These are phyloP conservation scores for Cheilosia vernalis DNA, from an alignment of 2,888 invertebrate genomes.

Conservation along the genomic window DNA sequence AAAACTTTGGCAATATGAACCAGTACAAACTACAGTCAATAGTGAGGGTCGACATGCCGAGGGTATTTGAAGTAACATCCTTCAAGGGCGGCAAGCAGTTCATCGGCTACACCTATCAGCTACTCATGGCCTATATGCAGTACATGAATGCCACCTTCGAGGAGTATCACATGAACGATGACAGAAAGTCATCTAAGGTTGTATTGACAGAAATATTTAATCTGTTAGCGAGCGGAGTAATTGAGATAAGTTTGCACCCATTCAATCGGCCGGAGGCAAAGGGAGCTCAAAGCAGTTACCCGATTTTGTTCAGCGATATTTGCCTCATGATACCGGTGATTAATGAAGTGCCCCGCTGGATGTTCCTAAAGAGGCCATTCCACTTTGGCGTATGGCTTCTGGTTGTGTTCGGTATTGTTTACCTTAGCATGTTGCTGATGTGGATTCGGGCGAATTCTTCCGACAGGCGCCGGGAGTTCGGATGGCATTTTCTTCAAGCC, in stretches of 20 bases:
- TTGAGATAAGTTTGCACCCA: slow-evolving; percentile 79
- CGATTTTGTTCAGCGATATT: slow-evolving; percentile 79
- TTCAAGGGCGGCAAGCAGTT: slow-evolving; percentile 46
- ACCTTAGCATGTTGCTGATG: slow-evolving; percentile 73
- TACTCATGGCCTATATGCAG: slow-evolving; percentile 78
- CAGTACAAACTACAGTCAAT: slow-evolving; percentile 78
- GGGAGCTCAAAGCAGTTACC: slow-evolving; percentile 78
- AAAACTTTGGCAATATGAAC: slow-evolving; percentile 69
- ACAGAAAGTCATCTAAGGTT: slow-evolving; percentile 18
- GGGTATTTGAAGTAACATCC: slow-evolving; percentile 76
- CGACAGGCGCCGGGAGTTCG: neutral
- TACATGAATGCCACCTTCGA: slow-evolving; percentile 78
- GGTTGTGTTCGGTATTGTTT: slow-evolving; percentile 72
- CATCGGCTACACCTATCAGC: slow-evolving; percentile 41
- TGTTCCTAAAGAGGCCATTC: slow-evolving; percentile 77
- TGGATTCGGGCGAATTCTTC: slow-evolving; percentile 9
- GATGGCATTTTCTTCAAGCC: slow-evolving; percentile 7
- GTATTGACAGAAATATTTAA: slow-evolving; percentile 1
- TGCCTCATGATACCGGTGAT: slow-evolving; percentile 80
- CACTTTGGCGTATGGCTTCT: slow-evolving; percentile 77
- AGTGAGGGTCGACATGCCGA: slow-evolving; percentile 78
- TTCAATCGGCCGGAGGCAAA: slow-evolving; percentile 75
- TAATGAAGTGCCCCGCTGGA: slow-evolving; percentile 77
- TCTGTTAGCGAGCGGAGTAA: slow-evolving; percentile 67
- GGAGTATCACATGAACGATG: slow-evolving; percentile 70